These are phyloP conservation scores for Papilio demoleus DNA, from an alignment of 2,888 invertebrate species.

Conservation along the genomic window DNA sequence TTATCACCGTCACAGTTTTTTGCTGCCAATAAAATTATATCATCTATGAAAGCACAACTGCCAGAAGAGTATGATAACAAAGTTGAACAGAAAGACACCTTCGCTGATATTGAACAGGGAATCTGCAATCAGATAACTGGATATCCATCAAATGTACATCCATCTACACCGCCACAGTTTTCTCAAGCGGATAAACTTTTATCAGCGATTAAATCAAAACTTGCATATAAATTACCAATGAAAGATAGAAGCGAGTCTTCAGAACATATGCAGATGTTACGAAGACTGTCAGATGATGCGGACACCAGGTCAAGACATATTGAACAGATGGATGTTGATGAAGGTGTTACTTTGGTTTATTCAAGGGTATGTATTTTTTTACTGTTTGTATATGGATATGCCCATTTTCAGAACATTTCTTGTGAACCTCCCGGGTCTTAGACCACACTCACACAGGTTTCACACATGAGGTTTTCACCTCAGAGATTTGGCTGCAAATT, in stretches of 20 bases:
- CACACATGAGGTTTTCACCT: too few species aligned
- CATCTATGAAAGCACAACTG: constrained; percentile 76
- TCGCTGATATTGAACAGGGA: constrained; percentile 76
- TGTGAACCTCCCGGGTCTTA: too few species aligned
- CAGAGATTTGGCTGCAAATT: too few species aligned
- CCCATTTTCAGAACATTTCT: too few species aligned
- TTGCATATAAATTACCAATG: constrained; percentile 62
- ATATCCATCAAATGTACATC: constrained; percentile 74
- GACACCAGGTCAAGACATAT: background rate
- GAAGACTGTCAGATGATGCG: constrained; percentile 59
- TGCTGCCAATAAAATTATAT: constrained; percentile 76
- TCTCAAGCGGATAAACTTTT: constrained; percentile 74
- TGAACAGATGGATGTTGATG: constrained; percentile 22
- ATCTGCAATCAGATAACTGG: constrained; percentile 74
- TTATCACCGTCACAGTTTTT: constrained; percentile 77
- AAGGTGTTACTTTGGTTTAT: constrained; percentile 1
- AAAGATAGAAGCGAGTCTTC: constrained; percentile 58
- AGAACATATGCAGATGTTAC: constrained; percentile 62
- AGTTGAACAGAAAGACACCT: constrained; percentile 69
- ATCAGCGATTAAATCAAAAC: constrained; percentile 75
- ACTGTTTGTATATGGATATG: too few species aligned
- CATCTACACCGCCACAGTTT: constrained; percentile 76
- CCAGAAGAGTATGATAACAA: constrained; percentile 69
- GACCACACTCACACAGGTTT: too few species aligned
- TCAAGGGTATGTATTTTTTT: constrained; percentile 10